phyloP scores from a whole-genome alignment of 64 coral and sea anemone genomes.

The Montipora efflorescens region DNA sequence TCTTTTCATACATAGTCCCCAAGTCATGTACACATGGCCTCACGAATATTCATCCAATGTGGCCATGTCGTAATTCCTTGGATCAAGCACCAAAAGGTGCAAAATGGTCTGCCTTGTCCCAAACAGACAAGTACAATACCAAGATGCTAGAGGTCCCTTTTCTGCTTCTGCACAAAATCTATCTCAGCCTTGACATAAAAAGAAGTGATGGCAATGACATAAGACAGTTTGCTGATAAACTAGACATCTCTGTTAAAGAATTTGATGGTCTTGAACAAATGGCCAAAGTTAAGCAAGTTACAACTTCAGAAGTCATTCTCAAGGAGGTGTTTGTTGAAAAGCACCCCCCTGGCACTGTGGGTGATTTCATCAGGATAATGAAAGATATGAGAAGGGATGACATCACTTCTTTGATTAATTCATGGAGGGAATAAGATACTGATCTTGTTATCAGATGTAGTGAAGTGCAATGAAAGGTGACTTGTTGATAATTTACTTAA shows the following conservation, averaged over 20 bases:
- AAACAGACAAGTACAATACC: neutral
- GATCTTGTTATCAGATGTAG: too few species aligned
- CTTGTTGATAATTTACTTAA: too few species aligned
- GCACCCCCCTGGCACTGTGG: neutral
- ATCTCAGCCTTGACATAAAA: neutral
- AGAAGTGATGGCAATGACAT: conserved; percentile 13
- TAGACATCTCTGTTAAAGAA: too few species aligned
- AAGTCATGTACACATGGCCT: too few species aligned
- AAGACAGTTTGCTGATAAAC: neutral
- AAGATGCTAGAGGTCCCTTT: neutral
- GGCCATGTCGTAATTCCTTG: too few species aligned
- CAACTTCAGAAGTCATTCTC: too few species aligned
- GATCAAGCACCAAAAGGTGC: too few species aligned
- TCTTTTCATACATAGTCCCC: too few species aligned
- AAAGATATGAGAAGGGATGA: conserved; percentile 3
- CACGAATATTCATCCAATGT: too few species aligned
- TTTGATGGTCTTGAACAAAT: neutral
- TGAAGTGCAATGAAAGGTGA: too few species aligned
- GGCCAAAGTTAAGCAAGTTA: too few species aligned
- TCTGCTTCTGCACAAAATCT: neutral
- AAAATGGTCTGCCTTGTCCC: neutral
- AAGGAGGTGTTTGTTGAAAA: neutral
- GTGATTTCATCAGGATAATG: neutral
- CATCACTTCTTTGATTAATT: neutral
- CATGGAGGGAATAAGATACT: neutral